phyloP scores from a whole-genome alignment of 2,888 invertebrate species.

The Tuta absoluta region DNA sequence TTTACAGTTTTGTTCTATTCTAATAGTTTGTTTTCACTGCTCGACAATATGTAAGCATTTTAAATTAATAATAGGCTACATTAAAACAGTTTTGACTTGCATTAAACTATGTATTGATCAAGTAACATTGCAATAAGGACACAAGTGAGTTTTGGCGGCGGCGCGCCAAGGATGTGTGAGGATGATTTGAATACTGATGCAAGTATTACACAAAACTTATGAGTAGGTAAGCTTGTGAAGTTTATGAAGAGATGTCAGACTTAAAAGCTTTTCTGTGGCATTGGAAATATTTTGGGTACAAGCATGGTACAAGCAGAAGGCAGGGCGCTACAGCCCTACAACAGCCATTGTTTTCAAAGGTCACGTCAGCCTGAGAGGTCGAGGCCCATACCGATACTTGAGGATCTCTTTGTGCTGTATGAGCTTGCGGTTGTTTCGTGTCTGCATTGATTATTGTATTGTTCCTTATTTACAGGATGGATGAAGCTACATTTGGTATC shows the following conservation, averaged over 20 bases:
- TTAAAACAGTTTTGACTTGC: too few relatives aligned
- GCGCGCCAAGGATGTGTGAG: too few relatives aligned
- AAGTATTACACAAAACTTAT: too few relatives aligned
- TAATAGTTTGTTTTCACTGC: too few relatives aligned
- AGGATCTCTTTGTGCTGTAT: constrained; percentile 16
- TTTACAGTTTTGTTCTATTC: not conserved
- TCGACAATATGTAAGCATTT: too few relatives aligned
- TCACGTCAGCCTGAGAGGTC: constrained; percentile 56
- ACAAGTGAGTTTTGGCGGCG: too few relatives aligned
- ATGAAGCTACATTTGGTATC: not conserved
- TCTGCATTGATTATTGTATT: constrained; percentile 23
- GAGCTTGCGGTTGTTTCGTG: not conserved
- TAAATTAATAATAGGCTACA: too few relatives aligned
- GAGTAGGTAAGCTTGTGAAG: too few relatives aligned
- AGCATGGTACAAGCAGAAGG: constrained; percentile 6
- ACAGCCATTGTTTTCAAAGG: constrained; percentile 62
- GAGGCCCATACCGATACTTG: not conserved
- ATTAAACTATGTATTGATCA: too few relatives aligned
- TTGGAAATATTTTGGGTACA: not conserved
- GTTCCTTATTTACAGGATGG: constrained; percentile 1
- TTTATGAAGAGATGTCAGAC: not conserved
- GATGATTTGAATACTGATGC: too few relatives aligned
- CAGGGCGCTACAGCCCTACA: constrained; percentile 18
- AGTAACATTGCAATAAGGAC: too few relatives aligned
- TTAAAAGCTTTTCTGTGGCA: not conserved